Evolutionary conservation across 2,888 invertebrate species (phyloP).

Genomic region (Cremastobaeus sp.): DNA sequence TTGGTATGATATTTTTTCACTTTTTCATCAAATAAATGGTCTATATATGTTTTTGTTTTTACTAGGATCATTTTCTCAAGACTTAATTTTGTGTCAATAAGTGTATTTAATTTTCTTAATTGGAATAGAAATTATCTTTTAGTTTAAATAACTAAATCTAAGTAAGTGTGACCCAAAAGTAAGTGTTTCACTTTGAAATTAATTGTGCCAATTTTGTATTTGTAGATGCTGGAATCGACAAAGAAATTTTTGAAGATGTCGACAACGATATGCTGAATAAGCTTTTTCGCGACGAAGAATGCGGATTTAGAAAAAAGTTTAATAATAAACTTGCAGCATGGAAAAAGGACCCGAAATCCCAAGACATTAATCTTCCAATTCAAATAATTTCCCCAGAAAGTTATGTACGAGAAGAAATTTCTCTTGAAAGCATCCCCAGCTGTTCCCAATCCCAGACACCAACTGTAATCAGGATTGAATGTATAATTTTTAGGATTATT

Average conservation of each 20-base stretch:
- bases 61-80: too few species aligned
- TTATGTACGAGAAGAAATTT: too few species aligned
- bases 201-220: too few species aligned
- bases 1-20: too few species aligned
- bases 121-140: too few species aligned
- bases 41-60: too few species aligned
- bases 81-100: too few species aligned
- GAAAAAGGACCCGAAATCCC: conserved; percentile 18
- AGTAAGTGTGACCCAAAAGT: neutral
- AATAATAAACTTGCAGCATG: conserved; percentile 23
- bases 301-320: conserved; percentile 43
- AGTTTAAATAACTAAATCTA: too few species aligned
- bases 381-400: conserved; percentile 4
- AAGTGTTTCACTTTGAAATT: neutral
- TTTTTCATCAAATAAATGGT: too few species aligned
- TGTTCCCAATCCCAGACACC: conserved; percentile 4
- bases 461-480: conserved; percentile 18
- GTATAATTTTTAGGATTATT: conserved; percentile 7
- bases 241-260: conserved; percentile 36
- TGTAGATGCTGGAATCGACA: conserved; percentile 38
- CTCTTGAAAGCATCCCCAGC: conserved; percentile 5
- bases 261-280: conserved; percentile 24
- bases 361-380: conserved; percentile 5
- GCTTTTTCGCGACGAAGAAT: conserved; percentile 31
- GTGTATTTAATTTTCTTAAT: too few species aligned